Evolutionary conservation across 2,113 vertebrate genomes (phyloP), one percentile per base, ranked within the genome.

Genomic region (Gallinago paraguaiae): DNA sequence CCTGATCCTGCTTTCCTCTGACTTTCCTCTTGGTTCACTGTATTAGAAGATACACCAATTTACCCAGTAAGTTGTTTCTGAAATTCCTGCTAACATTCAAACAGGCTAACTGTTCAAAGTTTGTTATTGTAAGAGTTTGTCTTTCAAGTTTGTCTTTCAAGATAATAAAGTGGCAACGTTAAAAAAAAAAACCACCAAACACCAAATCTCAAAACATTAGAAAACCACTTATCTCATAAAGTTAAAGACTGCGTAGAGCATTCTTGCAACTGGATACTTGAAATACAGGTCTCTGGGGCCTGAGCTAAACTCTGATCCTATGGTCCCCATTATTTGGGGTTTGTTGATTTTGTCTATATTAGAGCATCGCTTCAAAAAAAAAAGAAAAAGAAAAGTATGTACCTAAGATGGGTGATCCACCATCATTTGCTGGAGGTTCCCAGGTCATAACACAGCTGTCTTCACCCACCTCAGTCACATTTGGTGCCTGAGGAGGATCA

Each of bases 361-460:
- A 70, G 2, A 90, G 4, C 17, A 51, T 43, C n/a, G 65, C 17
- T 9, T 90, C 18, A 5, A 8, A 56, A 53, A 43, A 46, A 27
- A 51, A 39, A 23, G n/a, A 45, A 41, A 14, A 45, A 13, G 2
- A 46, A 23, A 69, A 6, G 1, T 9, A 30, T 13, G 57, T 98
- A 99, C 99, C 99, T 97, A 99, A 97, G 90, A 99, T 98, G 48
- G 99, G 99, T 53, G 99, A 99, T 88, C 98, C 98, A 41, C 99
- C 99, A 35, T 99, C 99, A 80, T 99, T 99, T 93, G 90, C 96
- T 18, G 99, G 99, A 71, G 99, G 98, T 12, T 99, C 99, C 99
- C 99, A 99, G 57, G 96, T 98, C 99, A 99, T 99, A 53, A 98
- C 94, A 84, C 99, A 99, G 99, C 99, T 99, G 33, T 99, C 99